phyloP scores from a whole-genome alignment of 2,113 vertebrate genomes.

The Mola mola region DNA sequence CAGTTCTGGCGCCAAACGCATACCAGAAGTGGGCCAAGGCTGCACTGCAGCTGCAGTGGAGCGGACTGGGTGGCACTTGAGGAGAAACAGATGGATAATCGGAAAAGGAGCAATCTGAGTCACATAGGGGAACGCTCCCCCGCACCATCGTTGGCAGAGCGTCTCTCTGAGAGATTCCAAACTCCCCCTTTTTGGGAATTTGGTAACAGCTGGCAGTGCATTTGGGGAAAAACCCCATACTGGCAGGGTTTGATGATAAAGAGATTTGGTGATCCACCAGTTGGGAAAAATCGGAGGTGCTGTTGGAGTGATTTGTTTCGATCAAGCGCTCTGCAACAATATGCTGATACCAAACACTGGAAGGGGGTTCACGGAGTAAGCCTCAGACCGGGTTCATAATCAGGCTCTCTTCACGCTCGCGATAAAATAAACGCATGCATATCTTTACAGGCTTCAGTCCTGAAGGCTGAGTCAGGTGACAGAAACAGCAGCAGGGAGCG shows the following conservation, averaged over 20 bases:
- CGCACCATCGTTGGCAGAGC: slow-evolving; percentile 41
- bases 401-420: slow-evolving; percentile 38
- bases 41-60: slow-evolving; percentile 13
- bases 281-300: slow-evolving; percentile 35
- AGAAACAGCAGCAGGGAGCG: slow-evolving; percentile 16
- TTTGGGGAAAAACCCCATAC: slow-evolving; percentile 19
- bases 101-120: slow-evolving; percentile 34
- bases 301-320: slow-evolving; percentile 59
- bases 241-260: slow-evolving; percentile 10
- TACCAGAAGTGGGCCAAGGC: slow-evolving; percentile 22
- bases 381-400: slow-evolving; percentile 33
- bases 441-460: slow-evolving; percentile 68
- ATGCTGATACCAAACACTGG: slow-evolving; percentile 27
- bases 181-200: slow-evolving; percentile 19
- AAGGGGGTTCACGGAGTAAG: not conserved
- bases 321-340: slow-evolving; percentile 51
- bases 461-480: slow-evolving; percentile 41
- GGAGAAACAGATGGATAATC: slow-evolving; percentile 19
- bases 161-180: slow-evolving; percentile 9
- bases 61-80: slow-evolving; percentile 60
- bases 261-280: slow-evolving; percentile 11
- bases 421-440: slow-evolving; percentile 69
- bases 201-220: slow-evolving; percentile 68
- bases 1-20: not conserved
- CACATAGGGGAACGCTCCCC: slow-evolving; percentile 11